Evolutionary conservation across 2,888 invertebrate genomes (phyloP), one percentile per base, ranked within the genome.

Genomic region (Brenthis ino): DNA sequence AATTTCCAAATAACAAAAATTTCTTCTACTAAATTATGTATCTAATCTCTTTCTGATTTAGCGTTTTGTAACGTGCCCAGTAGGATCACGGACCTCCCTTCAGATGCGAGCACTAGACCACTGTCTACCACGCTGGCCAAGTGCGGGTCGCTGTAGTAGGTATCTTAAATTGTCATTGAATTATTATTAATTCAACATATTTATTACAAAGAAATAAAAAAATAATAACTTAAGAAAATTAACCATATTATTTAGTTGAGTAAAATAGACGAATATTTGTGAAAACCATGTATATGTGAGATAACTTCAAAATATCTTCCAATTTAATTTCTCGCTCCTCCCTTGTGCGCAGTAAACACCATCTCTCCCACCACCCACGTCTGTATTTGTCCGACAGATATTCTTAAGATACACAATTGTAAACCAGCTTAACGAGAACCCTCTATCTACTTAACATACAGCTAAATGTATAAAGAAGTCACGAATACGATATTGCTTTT

Each of bases 291-390:
- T 69, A 73, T 71, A 85, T 87, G 86, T 87, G 87, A 80, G 87
- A 88, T 86, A 88, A 86, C 85, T 80, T 86, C 86, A 88, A 89
- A 91, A 91, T 91, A 91, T 91, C 88, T 86, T 83, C 87, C 90
- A 91, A 91, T 91, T 91, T 92, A 90, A 91, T 92, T 89, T 88
- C 89, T 88, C 82, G 83, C 81, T 79, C 85, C 89, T 92, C 92
- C 91, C 91, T 80, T 72, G 92, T 89, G 91, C 85, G 85, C 84
- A 85, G 89, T 91, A 90, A 91, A 90, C 87, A 89, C 87, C 85
- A 81, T 82, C 85, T 79, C 80, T 79, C 80, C 80, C 75, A 75
- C 74, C 80, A 78, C 79, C 77, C 77, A 77, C 78, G 81, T 79
- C 79, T 86, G 85, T 65, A 67, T 87, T 88, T 86, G 89, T 87